Evolutionary conservation across 2,797 vertebrate species (phyloP), one percentile per base, ranked within the genome.

Genomic region (Vultur gryphus): DNA sequence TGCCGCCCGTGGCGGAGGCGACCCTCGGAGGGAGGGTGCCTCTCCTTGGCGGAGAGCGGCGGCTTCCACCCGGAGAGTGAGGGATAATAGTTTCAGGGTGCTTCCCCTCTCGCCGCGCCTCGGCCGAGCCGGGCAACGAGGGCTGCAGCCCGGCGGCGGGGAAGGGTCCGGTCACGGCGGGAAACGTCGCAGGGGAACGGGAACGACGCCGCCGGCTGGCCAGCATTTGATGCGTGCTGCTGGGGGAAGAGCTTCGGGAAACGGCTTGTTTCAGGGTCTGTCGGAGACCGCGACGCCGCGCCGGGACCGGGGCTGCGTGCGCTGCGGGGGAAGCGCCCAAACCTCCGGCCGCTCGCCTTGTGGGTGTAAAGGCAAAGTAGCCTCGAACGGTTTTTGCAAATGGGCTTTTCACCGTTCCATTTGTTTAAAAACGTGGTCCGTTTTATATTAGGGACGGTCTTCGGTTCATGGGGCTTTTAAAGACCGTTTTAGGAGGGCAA

Each of bases 51-150:
- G 15, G 57, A 46, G 46, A 57, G 61, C 33, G 15, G 43, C n/a
- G 20, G 19, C 16, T 55, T 9, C 33, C 54, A 7, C 13, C 39
- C 7, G 35, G 28, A 7, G 14, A 14, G 37, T 0, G 31, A 1
- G 18, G 13, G n/a, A 1, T 9, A 16, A 1, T 0, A 5, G 41
- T 2, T 33, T 16, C 9, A 14, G 64, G 26, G 10, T 15, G 31
- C 13, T 49, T 24, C 12, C 10, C 15, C 35, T 14, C 16, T 10
- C 21, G 10, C 57, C 20, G 33, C 11, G 14, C 20, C 31, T n/a
- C 59, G n/a, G 52, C 35, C 21, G 43, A 31, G 39, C 29, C 25
- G 51, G n/a, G 75, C 81, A 3, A 2, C 2, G 28, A 33, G 48
- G 16, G 24, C 64, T 9, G 54, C 23, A 55, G n/a, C 46, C 21